A percentile compares a stretch with the other conserved stretches of the same genome.
Evolutionary conservation across 92 coral and sea anemone species (phyloP).

Genomic region (Phymanthus crucifer): DNA sequence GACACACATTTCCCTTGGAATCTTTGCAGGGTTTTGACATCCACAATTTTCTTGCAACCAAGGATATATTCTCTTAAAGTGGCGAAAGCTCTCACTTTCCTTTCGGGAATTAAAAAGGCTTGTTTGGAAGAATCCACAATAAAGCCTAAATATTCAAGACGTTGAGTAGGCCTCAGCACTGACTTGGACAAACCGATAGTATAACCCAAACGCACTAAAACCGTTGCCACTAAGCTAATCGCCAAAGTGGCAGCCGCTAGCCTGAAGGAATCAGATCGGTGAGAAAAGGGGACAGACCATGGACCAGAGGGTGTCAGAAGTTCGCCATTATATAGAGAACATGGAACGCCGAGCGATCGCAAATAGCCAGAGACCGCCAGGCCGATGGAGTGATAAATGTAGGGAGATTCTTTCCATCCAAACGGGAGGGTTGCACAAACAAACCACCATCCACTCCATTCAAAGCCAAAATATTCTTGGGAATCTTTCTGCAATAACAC

Average conservation of each 20-base stretch:
- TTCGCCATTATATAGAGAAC: conserved; percentile 44
- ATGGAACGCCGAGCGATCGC: conserved; percentile 21
- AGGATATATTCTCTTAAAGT: not conserved
- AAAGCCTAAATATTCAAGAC: not conserved
- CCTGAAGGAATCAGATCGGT: conserved; percentile 19
- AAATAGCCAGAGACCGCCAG: conserved; percentile 28
- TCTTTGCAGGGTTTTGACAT: conserved; percentile 6
- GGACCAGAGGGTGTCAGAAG: conserved; percentile 19
- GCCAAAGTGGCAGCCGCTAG: conserved; percentile 24
- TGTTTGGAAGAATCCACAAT: not conserved
- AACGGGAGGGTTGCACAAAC: conserved; percentile 4
- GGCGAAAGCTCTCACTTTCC: not conserved
- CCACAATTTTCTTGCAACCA: not conserved
- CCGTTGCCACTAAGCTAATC: not conserved
- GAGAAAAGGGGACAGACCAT: conserved; percentile 27
- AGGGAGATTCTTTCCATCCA: conserved; percentile 17
- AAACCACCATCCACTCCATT: conserved; percentile 35
- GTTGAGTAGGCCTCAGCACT: not conserved
- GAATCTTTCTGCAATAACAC: not conserved
- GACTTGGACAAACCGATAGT: conserved; percentile 4
- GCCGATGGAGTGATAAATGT: conserved; percentile 23
- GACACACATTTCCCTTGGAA: conserved; percentile 25
- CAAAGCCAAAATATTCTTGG: conserved; percentile 8
- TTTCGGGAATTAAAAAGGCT: not conserved
- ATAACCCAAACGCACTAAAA: not conserved